Percentiles rank a stretch among this genome's conserved stretches.
Conservation (phyloP, 2,888 invertebrate species). For the Psococerastis gibbosa region DNA sequence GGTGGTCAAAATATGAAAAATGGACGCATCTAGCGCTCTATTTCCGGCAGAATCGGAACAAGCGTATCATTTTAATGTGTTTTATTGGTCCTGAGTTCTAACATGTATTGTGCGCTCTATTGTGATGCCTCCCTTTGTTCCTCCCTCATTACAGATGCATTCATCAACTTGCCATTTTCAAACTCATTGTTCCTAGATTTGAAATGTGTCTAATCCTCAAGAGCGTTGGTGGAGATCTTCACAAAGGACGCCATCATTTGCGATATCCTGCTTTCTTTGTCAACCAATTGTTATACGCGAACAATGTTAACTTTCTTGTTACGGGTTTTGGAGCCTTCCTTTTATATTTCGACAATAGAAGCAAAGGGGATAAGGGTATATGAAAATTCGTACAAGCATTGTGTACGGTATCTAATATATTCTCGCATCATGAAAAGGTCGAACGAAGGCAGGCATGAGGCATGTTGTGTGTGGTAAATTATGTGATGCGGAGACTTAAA, state of each 20-base stretch:
- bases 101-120: conserved; percentile 5
- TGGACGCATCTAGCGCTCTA: background rate
- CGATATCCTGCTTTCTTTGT: background rate
- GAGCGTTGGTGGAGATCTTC: background rate
- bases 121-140: conserved; percentile 1
- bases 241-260: background rate
- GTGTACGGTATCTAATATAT: no score
- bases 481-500: no score
- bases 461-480: no score
- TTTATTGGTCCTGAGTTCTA: conserved; percentile 8
- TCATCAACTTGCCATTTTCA: conserved; percentile 10
- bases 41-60: background rate
- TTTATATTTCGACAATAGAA: no score
- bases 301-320: background rate
- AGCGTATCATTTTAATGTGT: conserved; percentile 8
- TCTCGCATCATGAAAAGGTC: no score
- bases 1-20: background rate
- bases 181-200: background rate
- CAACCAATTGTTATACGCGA: background rate
- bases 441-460: no score
- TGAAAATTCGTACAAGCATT: no score
- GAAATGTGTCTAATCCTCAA: background rate
- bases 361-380: no score
- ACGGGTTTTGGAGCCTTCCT: no score
- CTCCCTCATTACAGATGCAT: conserved; percentile 9